A percentile compares a stretch with the other conserved stretches of the same genome.
Conservation (phyloP, 2,113 vertebrate species). For the Gobio gobio region DNA sequence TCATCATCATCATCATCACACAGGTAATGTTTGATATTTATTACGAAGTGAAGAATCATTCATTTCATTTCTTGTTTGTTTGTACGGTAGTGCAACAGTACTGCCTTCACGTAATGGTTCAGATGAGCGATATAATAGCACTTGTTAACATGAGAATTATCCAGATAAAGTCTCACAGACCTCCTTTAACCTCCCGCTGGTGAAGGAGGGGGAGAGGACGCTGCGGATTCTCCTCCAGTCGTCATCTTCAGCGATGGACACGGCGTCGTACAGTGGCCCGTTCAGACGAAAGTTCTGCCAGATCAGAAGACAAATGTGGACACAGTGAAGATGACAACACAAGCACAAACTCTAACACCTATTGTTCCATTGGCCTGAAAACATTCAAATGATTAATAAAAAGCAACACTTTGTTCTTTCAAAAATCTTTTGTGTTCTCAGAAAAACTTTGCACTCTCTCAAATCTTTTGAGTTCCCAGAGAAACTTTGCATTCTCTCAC, state of each 20-base stretch:
- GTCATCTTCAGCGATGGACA: slow-evolving; percentile 72
- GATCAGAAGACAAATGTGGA: neutral
- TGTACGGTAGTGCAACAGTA: neutral
- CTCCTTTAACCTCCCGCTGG: slow-evolving; percentile 83
- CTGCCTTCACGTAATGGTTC: neutral
- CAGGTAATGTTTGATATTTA: neutral
- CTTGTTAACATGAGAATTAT: neutral
- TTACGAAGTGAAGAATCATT: neutral
- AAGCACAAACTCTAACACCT: neutral
- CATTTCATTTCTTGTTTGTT: neutral
- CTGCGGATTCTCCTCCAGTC: slow-evolving; percentile 78
- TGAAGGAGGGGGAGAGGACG: slow-evolving; percentile 80
- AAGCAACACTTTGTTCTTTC: too few species aligned
- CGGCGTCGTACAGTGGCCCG: slow-evolving; percentile 52
- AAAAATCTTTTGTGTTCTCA: too few species aligned
- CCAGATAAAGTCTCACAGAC: slow-evolving; percentile 57
- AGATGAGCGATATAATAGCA: neutral
- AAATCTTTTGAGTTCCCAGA: too few species aligned
- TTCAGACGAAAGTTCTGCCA: slow-evolving; percentile 64
- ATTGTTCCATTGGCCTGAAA: neutral
- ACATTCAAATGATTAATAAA: neutral
- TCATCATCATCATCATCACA: neutral
- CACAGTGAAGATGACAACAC: neutral
- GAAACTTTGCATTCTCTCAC: too few species aligned
- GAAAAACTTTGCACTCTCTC: too few species aligned